Conservation (phyloP, 1,140 invertebrate genomes). For the Hermatobates lingyangjiaoensis region DNA sequence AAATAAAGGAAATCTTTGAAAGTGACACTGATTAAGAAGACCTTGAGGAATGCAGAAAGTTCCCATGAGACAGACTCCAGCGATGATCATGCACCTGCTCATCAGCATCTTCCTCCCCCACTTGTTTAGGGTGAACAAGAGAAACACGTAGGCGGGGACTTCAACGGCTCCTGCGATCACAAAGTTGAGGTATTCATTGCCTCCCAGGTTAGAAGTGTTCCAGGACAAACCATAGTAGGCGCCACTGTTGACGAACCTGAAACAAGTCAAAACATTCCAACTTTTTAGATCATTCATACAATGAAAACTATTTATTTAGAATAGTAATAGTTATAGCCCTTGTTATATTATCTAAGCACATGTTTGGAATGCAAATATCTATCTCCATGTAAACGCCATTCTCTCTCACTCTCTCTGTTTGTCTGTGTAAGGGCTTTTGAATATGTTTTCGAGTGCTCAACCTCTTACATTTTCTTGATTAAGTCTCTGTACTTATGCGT, state of each 20-base stretch:
- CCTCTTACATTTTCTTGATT: no score
- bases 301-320: no score
- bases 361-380: not conserved
- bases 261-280: no score
- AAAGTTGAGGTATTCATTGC: conserved; percentile 56
- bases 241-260: conserved; percentile 54
- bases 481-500: no score
- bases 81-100: conserved; percentile 45
- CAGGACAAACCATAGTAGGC: conserved; percentile 68
- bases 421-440: no score
- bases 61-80: conserved; percentile 37
- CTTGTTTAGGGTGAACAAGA: conserved; percentile 46
- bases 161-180: conserved; percentile 55
- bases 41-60: conserved; percentile 37
- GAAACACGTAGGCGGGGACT: conserved; percentile 49
- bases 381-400: not conserved
- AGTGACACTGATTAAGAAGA: no score
- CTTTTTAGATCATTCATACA: no score
- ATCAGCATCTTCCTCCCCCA: conserved; percentile 50
- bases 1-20: no score
- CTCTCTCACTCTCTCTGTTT: no score
- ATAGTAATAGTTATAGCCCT: no score
- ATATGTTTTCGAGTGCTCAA: no score
- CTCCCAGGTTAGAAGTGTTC: conserved; percentile 52
- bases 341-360: no score